Evolutionary conservation across 92 coral and sea anemone species (phyloP).

Genomic region (Actinostola sp.): DNA sequence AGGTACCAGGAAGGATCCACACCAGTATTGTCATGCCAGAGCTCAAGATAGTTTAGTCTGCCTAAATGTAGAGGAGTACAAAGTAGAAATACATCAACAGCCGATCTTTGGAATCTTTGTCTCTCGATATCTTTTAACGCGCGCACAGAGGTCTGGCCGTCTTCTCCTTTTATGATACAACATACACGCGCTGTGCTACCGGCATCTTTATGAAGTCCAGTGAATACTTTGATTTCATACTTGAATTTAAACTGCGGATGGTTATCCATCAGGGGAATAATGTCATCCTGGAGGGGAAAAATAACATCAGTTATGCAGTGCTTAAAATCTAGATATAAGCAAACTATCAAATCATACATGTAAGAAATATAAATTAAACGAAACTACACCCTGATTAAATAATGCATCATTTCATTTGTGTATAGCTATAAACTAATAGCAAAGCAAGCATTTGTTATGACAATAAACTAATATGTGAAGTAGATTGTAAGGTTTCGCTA

Average conservation of each 20-base stretch:
- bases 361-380: no score
- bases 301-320: not conserved
- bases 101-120: slow-evolving; percentile 73
- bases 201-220: slow-evolving; percentile 72
- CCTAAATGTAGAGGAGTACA: slow-evolving; percentile 75
- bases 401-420: not conserved
- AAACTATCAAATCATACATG: not conserved
- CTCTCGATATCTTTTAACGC: slow-evolving; percentile 59
- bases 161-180: slow-evolving; percentile 71
- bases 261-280: slow-evolving; percentile 67
- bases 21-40: slow-evolving; percentile 95
- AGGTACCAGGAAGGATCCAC: slow-evolving; percentile 87
- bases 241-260: slow-evolving; percentile 52
- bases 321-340: not conserved
- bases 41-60: slow-evolving; percentile 55
- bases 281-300: slow-evolving; percentile 52
- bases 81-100: slow-evolving; percentile 76
- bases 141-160: slow-evolving; percentile 65
- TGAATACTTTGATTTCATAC: slow-evolving; percentile 79
- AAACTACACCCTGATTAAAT: not conserved
- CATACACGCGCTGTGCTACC: slow-evolving; percentile 79
- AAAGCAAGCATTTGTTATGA: no score
- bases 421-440: no score
- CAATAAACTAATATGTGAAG: no score
- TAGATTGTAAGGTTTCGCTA: no score